Evolutionary conservation across 2,797 vertebrate species (phyloP).

Genomic region (Muscicapa striata): DNA sequence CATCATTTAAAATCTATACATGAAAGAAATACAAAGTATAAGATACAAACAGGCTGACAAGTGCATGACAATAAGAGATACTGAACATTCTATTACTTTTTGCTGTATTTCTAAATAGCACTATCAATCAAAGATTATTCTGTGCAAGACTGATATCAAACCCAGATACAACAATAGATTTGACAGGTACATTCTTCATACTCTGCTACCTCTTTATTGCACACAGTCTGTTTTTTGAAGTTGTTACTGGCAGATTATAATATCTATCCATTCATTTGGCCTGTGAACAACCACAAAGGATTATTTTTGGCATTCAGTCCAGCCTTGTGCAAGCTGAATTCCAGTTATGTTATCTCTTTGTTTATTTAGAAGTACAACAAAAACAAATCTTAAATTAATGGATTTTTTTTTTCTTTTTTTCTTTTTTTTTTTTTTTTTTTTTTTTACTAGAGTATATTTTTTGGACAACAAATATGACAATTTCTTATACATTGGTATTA

Average conservation of each 20-base stretch:
- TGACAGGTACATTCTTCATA: conserved; percentile 11
- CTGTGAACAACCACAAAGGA: neutral
- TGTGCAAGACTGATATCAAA: conserved; percentile 23
- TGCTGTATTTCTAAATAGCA: conserved; percentile 21
- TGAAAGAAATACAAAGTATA: neutral
- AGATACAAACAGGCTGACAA: conserved; percentile 11
- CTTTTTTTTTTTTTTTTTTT: neutral
- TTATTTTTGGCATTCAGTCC: neutral
- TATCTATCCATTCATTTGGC: neutral
- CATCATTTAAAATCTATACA: neutral
- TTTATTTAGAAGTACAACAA: neutral
- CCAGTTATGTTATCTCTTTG: neutral
- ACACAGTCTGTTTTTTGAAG: neutral
- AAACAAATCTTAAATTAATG: neutral
- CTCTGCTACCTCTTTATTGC: neutral
- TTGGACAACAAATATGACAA: neutral
- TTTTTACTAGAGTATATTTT: neutral
- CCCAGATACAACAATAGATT: conserved; percentile 22
- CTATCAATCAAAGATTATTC: conserved; percentile 32
- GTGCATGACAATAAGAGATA: neutral
- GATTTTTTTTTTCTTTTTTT: neutral
- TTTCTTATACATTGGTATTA: neutral
- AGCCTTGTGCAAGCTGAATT: neutral
- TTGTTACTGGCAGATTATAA: neutral
- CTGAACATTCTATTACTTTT: conserved; percentile 2